Evolutionary conservation across 2,113 vertebrate genomes (phyloP).

Genomic region (Spheniscus mendiculus): DNA sequence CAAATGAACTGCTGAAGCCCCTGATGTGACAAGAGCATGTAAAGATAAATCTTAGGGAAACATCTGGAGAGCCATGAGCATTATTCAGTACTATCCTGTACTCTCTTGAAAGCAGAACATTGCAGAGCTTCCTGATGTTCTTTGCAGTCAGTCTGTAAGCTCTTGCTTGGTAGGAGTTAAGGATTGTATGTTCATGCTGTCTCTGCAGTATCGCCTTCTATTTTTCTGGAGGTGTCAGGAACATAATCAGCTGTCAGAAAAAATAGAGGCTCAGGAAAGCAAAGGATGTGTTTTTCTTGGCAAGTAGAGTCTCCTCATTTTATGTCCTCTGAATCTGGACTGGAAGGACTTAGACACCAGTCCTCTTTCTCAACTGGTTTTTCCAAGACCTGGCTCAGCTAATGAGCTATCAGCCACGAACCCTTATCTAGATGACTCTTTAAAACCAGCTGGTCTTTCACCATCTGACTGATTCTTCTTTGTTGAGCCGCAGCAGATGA

Average conservation of each 20-base stretch:
- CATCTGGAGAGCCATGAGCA: neutral
- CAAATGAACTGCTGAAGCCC: neutral
- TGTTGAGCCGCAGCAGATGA: neutral
- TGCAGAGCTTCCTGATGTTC: neutral
- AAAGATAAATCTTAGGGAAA: neutral
- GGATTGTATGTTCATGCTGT: neutral
- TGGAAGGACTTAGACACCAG: neutral
- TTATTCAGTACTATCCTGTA: neutral
- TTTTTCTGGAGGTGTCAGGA: constrained; percentile 3
- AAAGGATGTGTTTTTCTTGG: neutral
- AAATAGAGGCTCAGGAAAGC: neutral
- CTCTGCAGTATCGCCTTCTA: neutral
- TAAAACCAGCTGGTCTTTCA: neutral
- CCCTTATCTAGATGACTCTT: neutral
- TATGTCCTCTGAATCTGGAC: neutral
- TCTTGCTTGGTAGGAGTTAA: neutral
- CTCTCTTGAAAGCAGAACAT: neutral
- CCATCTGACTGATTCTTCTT: neutral
- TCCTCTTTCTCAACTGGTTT: neutral
- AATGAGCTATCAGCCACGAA: neutral
- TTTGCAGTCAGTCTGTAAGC: neutral
- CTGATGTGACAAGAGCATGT: neutral
- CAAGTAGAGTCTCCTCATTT: neutral
- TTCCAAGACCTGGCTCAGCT: neutral
- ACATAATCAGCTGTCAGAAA: neutral